Evolutionary conservation across 2,888 invertebrate genomes (phyloP), one percentile per base, ranked within the genome.

Genomic region (Cephus pygmeus): DNA sequence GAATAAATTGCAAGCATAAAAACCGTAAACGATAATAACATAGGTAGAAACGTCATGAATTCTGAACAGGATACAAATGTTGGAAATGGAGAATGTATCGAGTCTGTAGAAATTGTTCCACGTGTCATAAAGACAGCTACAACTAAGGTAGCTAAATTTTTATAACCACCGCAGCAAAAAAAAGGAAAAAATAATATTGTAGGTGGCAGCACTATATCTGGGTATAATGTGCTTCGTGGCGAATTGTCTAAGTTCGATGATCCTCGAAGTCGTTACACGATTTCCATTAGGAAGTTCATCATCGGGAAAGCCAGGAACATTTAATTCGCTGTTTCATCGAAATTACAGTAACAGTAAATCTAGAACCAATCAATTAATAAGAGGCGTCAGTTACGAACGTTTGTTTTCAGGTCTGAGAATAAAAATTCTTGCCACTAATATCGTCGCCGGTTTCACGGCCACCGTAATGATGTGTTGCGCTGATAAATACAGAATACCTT

Each of bases 281-380:
- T 83, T 83, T 34, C 79, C 85, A 0, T 78, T 83, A 11, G 84
- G 82, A 33, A 84, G 83, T 33, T 79, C 85, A 9, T 78, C 83
- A 12, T 83, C 71, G 34, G 56, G 83, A 6, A 88, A 85, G 83
- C 83, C 88, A 0, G 82, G 81, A 1, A 79, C 83, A 12, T 88
- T 88, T 69, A 85, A 87, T 69, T 77, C 84, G 3, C 81, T 88
- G 69, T 88, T 88, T 76, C 85, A 85, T 12, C 85, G 86, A 76
- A 84, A 77, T 77, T 87, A 87, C 74, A 87, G 88, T 88, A 84
- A 87, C 56, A 23, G 23, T 23, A 23, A 75, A 15, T 35, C 68
- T 68, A 73, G 12, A 76, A 69, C 34, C 33, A 6, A n/a, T 9
- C 12, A 34, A 73, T 75, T 34, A 71, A 73, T 31, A 69, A 75